Base-by-base conservation (phyloP, 2,113 vertebrate species). In the Clarias macrocephalus region DNA sequence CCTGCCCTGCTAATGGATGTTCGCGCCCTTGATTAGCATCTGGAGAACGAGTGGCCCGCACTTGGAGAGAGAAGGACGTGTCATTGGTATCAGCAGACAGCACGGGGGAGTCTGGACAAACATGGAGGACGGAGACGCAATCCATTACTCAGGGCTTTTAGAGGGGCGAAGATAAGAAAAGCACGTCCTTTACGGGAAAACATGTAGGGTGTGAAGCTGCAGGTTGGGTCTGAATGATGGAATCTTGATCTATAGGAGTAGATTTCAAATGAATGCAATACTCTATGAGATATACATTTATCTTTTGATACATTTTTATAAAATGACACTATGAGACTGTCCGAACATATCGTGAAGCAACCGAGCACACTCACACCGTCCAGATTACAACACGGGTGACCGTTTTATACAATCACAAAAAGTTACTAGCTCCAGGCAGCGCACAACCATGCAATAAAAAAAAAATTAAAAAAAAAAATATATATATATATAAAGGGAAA, bases 11-110 rank as follows among this genome's bases (percentile, higher is more conserved):
- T 88, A 89, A 91, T 88, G 87, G 88, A 83, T 85, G 72, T 89
- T 91, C 77, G 63, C 82, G 48, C 82, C 87, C 85, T 83, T 85
- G 88, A 91, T 89, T 89, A 91, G 75, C 82, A 89, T 91, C 90
- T 89, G 42, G 1, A 73, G 28, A 37, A 60, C 3, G 16, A 77
- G 60, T 75, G 52, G 84, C 70, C 33, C 11, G 19, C 63, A 86
- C 79, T 90, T 77, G 77, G 68, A 72, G 8, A 63, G 80, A 60
- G 75, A 37, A 80, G 30, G 28, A 33, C 37, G n/a, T 52, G 60
- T 52, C 48, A 42, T 84, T 19, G 60, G 25, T 87, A 87, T 87
- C 85, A 84, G 10, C 86, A 89, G 63, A 86, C 62, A 65, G 62
- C 48, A 82, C 59, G 66, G 63, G 42, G 83, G 18, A 13, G 77